Evolutionary conservation across 1,140 invertebrate species (phyloP), one percentile per base, ranked within the genome.

Genomic region (Episyrphus balteatus): DNA sequence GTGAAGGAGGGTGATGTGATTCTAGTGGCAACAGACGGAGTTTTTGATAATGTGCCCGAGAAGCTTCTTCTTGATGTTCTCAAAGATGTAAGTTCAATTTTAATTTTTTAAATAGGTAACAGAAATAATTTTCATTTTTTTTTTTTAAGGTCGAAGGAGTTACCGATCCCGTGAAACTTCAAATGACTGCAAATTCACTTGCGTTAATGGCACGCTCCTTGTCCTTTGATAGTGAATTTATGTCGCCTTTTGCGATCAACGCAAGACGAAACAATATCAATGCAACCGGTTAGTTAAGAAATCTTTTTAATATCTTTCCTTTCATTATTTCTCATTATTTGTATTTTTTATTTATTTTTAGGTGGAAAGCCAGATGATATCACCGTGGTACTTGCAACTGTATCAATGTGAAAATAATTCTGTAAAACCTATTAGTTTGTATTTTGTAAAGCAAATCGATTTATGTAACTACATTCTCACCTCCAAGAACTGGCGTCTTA

Each of bases 301-400:
- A 21, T 7, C 40, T 18, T 13, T 5, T 13, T 7, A n/a, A 18
- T 7, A 18, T 17, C 40, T 42, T 37, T 14, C 36, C 13, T n/a
- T 18, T 38, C 15, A 46, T 31, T 52, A 37, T 17, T 17, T 37
- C 36, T 17, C 6, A 3, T 5, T 5, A 37, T 37, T 14, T 37
- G 15, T 17, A 14, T 37, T 37, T 37, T 64, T 57, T 56, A 56
- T 66, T 71, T 63, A 56, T 69, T 82, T 78, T 46, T 70, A 94
- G 91, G 92, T 68, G 92, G 92, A 49, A 96, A 96, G 75, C 92
- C 92, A 42, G 94, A 98, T 69, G 94, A 98, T 73, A 95, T 98
- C 68, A 98, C 94, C 62, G 89, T 97, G 59, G 79, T 98, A 56
- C 77, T 98, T 56, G 89, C 88, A 55, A 89, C 88, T 51, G 87